A percentile compares a stretch with the other conserved stretches of the same genome.
phyloP scores from a whole-genome alignment of 37 sponge, comb jelly and placozoan species.

The Oopsacas minuta region DNA sequence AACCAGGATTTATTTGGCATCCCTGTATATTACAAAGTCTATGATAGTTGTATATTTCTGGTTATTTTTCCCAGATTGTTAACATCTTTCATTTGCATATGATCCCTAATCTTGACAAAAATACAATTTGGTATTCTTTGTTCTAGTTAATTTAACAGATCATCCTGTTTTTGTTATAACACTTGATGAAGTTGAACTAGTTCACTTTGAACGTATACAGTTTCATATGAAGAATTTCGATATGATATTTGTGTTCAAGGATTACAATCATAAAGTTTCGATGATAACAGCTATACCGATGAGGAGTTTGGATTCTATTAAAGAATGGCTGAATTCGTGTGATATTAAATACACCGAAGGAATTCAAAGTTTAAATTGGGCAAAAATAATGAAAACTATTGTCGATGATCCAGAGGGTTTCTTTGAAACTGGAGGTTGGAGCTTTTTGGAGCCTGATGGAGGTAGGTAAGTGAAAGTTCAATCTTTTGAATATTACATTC shows the following conservation, averaged over 20 bases:
- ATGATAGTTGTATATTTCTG: too few species aligned
- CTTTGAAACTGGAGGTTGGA: slow-evolving; percentile 94
- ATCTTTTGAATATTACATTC: too few species aligned
- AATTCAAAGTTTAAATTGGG: slow-evolving; percentile 89
- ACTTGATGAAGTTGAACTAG: slow-evolving; percentile 87
- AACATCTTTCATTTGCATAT: too few species aligned
- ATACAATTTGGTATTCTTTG: neutral
- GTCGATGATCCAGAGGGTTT: slow-evolving; percentile 88
- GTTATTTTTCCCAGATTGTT: too few species aligned
- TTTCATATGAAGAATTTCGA: slow-evolving; percentile 99
- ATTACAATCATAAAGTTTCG: slow-evolving; percentile 83
- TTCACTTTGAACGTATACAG: slow-evolving; percentile 91
- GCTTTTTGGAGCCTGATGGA: slow-evolving; percentile 83
- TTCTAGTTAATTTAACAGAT: slow-evolving; percentile 21
- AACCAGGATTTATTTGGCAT: too few species aligned
- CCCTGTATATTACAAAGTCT: too few species aligned
- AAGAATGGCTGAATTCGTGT: slow-evolving; percentile 93
- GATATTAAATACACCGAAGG: slow-evolving; percentile 98
- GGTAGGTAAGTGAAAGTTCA: slow-evolving; percentile 21
- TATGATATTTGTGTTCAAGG: slow-evolving; percentile 94
- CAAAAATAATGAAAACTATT: slow-evolving; percentile 99
- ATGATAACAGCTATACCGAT: slow-evolving; percentile 81
- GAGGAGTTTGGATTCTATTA: slow-evolving; percentile 78
- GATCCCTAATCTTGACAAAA: too few species aligned
- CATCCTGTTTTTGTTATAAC: slow-evolving; percentile 76